A percentile compares a stretch with the other conserved stretches of the same genome.
These are phyloP conservation scores for Vanacampus margaritifer DNA, from an alignment of 2,113 vertebrate species.

Conservation along the genomic window DNA sequence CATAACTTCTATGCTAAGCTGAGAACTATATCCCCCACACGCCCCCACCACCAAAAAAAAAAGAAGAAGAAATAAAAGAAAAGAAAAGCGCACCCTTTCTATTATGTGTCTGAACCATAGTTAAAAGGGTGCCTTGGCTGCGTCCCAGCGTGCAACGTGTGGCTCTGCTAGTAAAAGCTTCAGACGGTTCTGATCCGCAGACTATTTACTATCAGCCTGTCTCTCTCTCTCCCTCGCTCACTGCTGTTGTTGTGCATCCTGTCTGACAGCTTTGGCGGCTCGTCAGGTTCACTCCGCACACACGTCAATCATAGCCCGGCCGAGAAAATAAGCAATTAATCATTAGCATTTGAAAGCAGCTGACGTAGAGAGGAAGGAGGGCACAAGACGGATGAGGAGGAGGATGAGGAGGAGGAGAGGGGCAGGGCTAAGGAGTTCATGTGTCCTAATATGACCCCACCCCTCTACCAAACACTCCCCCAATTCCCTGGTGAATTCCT, in stretches of 20 bases:
- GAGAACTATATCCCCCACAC: no score
- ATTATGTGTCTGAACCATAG: not conserved
- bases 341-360: conserved; percentile 56
- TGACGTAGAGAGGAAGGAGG: conserved; percentile 4
- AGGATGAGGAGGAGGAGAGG: conserved; percentile 7
- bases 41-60: not conserved
- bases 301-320: conserved; percentile 55
- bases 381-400: conserved; percentile 8
- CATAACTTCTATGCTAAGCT: not conserved
- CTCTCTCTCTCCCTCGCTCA: conserved; percentile 1
- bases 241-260: conserved; percentile 9
- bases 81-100: not conserved
- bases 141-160: not conserved
- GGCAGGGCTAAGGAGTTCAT: conserved; percentile 43
- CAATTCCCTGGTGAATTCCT: conserved; percentile 40
- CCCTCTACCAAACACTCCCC: conserved; percentile 20
- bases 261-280: conserved; percentile 61
- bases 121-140: not conserved
- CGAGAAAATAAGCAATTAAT: conserved; percentile 66
- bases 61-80: no score
- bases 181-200: conserved; percentile 35
- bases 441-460: conserved; percentile 40
- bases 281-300: conserved; percentile 56
- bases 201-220: conserved; percentile 23
- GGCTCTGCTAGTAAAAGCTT: conserved; percentile 29